These are phyloP conservation scores for Eidolon helvum DNA, from an alignment of 2,113 vertebrate genomes.

Conservation along the genomic window DNA sequence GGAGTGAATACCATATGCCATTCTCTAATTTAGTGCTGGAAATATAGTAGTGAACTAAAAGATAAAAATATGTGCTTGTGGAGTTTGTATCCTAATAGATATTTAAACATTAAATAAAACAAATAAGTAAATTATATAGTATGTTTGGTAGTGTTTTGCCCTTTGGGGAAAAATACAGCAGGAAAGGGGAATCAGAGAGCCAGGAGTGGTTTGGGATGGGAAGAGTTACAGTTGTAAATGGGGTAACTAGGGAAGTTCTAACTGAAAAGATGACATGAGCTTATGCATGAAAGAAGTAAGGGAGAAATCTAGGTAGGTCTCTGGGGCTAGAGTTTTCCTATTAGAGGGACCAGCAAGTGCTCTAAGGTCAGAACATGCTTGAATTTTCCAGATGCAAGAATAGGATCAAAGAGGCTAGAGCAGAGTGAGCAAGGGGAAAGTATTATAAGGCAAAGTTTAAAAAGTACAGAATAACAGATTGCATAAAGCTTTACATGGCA, in stretches of 20 bases:
- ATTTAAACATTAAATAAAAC: not conserved
- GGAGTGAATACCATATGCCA: not conserved
- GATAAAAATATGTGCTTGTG: not conserved
- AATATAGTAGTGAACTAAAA: not conserved
- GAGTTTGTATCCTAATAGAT: not conserved
- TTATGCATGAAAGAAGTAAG: not conserved
- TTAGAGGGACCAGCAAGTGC: not conserved
- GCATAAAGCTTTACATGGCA: not conserved
- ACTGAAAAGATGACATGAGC: not conserved
- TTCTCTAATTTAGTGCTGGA: not conserved
- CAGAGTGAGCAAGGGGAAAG: not conserved
- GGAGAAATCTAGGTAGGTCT: not conserved
- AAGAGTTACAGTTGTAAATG: not conserved
- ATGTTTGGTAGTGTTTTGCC: not conserved
- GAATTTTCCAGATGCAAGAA: not conserved
- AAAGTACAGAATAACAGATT: not conserved
- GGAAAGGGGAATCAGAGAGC: not conserved
- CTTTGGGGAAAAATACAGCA: not conserved
- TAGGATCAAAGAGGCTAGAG: not conserved
- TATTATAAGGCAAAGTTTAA: not conserved
- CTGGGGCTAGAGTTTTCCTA: not conserved
- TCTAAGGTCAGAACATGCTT: not conserved
- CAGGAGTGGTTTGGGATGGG: not conserved
- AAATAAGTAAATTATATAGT: not conserved
- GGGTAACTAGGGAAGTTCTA: not conserved